Conservation (phyloP, 2,888 invertebrate species). For the Esperia sulphurella region DNA sequence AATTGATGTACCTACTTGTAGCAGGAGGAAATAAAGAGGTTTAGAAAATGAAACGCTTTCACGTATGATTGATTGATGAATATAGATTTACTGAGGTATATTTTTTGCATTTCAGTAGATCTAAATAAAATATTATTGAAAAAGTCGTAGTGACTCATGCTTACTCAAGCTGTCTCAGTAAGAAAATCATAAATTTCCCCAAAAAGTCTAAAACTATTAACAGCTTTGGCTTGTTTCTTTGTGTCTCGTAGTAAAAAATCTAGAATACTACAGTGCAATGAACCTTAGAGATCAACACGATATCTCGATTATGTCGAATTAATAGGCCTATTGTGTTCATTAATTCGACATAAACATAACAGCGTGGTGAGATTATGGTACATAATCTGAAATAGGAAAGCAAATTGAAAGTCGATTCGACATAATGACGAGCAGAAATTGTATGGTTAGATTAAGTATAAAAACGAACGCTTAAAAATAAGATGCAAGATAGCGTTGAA, state of each 20-base stretch:
- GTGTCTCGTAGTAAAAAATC: constrained; percentile 3
- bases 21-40: constrained; percentile 15
- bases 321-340: constrained; percentile 6
- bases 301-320: constrained; percentile 1
- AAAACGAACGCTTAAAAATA: constrained; percentile 23
- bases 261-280: constrained; percentile 9
- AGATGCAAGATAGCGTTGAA: constrained; percentile 21
- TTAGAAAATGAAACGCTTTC: neutral
- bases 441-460: constrained; percentile 23
- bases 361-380: constrained; percentile 18
- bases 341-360: constrained; percentile 22
- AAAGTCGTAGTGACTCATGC: no score
- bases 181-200: no score
- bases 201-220: neutral
- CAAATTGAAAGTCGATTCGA: constrained; percentile 38
- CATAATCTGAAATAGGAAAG: constrained; percentile 31
- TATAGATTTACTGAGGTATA: neutral
- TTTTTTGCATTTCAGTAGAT: no score
- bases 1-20: neutral
- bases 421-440: constrained; percentile 28
- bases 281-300: constrained; percentile 7
- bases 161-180: no score
- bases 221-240: constrained; percentile 7
- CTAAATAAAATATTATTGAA: no score
- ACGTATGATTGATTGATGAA: neutral